Conservation (phyloP, 2,888 invertebrate species). For the Cephus spinipes region DNA sequence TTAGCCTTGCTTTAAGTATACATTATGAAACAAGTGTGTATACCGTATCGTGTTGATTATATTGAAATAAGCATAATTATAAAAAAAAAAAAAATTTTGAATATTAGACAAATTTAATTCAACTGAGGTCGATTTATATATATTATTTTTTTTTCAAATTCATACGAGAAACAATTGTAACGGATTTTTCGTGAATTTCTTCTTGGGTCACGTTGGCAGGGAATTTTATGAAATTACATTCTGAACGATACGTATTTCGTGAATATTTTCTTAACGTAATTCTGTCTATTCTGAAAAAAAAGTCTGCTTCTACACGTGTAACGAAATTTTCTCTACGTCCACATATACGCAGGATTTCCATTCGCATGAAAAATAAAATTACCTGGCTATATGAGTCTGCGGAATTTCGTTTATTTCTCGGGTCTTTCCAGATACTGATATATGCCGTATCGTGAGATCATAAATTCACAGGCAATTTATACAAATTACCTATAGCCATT, state of each 20-base stretch:
- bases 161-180: too few species aligned
- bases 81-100: background rate
- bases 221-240: too few species aligned
- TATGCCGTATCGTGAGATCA: conserved; percentile 36
- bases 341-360: background rate
- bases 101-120: too few species aligned
- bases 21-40: background rate
- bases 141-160: too few species aligned
- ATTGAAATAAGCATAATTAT: background rate
- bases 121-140: too few species aligned
- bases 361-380: background rate
- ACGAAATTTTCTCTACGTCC: background rate
- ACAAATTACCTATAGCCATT: conserved; percentile 54
- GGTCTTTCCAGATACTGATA: background rate
- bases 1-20: background rate
- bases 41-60: background rate
- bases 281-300: background rate
- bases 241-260: too few species aligned
- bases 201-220: too few species aligned
- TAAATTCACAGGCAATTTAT: conserved; percentile 53
- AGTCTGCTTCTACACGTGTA: background rate
- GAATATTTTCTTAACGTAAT: background rate
- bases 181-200: too few species aligned
- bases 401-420: background rate
- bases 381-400: background rate